Base-by-base conservation (phyloP, 2,888 invertebrate species). In the Aproaerema taeniolella region DNA sequence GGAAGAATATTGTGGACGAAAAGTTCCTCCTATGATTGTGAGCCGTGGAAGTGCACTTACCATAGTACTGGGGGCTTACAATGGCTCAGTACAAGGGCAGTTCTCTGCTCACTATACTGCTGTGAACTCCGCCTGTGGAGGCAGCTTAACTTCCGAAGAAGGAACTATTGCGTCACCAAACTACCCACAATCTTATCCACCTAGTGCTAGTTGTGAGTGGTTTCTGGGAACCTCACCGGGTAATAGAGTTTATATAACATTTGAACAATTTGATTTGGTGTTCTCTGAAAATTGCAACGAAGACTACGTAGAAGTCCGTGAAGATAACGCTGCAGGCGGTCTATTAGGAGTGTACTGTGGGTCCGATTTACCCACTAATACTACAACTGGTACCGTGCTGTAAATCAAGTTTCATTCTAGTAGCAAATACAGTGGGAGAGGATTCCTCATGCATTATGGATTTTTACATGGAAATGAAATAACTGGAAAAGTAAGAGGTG, bases 231-330 rank as follows among this genome's bases (percentile, higher is more conserved):
- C 83, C 25, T 76, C 85, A 13, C 72, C 78, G 53, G 97, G 97
- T 8, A 95, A 93, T 65, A 85, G 79, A 48, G 79, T 94, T 8
- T 83, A 83, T 20, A 57, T 97, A 0, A 83, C 85, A 9, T 92
- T 97, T 62, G 87, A 89, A 51, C 72, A 81, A 4, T 91, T 98
- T 55, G 89, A 92, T 43, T 56, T 97, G 45, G 91, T 92, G 50
- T 67, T 82, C 6, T 93, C 92, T 2, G 91, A 91, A 2, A 88
- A 89, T 51, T 98, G 98, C 64, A 92, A 93, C 56, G 88, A 89
- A 29, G 97, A 98, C 70, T 97, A 93, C 68, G 72, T 98, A 20
- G 97, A 97, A 87, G 87, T 98, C 39, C 90, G 96, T 16, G 91
- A 93, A 78, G 67, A 79, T 0, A 70, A 88, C 53, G 85, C 88